phyloP scores from a whole-genome alignment of 2,113 vertebrate genomes.

The Thomomys bottae region DNA sequence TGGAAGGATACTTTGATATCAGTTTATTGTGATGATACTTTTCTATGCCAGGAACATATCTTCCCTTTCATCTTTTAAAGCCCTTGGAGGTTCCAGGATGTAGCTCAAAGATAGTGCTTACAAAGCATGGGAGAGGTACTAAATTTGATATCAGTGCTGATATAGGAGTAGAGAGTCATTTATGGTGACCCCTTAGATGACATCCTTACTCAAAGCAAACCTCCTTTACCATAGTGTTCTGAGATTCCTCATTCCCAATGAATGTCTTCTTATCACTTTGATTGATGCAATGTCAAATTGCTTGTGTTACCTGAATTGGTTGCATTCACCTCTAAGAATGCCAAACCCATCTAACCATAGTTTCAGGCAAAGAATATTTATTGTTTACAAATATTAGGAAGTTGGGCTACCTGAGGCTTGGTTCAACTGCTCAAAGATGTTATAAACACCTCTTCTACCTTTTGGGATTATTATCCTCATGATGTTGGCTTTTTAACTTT shows the following conservation, averaged over 20 bases:
- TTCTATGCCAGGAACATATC: neutral
- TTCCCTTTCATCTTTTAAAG: neutral
- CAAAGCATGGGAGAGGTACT: neutral
- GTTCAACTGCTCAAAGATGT: neutral
- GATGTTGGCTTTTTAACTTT: neutral
- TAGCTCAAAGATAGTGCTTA: neutral
- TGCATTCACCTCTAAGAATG: neutral
- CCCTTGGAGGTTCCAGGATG: fast-evolving
- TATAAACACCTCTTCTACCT: neutral
- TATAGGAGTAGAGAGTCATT: neutral
- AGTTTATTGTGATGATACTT: neutral
- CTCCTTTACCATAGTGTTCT: neutral
- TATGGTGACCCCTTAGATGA: neutral
- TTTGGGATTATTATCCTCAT: conserved; percentile 21
- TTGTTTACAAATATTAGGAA: conserved; percentile 10
- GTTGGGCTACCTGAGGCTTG: neutral
- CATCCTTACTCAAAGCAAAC: neutral
- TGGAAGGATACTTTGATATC: neutral
- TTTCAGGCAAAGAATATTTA: conserved; percentile 1
- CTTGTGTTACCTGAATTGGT: neutral
- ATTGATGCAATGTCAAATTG: neutral
- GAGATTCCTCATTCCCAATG: neutral
- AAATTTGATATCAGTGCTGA: neutral
- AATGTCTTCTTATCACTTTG: neutral
- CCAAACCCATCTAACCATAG: neutral